Evolutionary conservation across 2,797 vertebrate genomes (phyloP).

Genomic region (Chaetophractus vellerosus): DNA sequence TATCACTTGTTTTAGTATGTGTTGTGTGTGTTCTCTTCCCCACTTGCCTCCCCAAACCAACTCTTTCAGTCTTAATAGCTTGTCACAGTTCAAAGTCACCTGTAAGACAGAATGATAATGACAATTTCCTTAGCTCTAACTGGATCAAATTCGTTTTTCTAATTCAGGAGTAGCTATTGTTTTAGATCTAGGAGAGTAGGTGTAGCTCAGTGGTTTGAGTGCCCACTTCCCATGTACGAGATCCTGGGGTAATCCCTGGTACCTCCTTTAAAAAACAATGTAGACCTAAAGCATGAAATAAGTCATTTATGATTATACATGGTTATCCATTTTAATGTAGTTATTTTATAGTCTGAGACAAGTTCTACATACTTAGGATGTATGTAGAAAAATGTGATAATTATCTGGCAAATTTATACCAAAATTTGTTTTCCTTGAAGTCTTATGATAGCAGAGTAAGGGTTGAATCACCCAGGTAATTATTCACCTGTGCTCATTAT

Average conservation of each 20-base stretch:
- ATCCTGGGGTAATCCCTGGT: too few relatives aligned
- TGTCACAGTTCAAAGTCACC: slow-evolving; percentile 28
- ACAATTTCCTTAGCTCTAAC: background rate
- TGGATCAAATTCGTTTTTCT: slow-evolving; percentile 8
- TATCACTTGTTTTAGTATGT: background rate
- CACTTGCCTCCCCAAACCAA: background rate
- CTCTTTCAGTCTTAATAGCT: slow-evolving; percentile 1
- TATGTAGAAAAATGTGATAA: background rate
- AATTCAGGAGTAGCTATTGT: slow-evolving; percentile 28
- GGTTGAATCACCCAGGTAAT: slow-evolving; percentile 31
- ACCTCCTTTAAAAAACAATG: background rate
- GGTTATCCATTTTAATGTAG: background rate
- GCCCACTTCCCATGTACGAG: too few relatives aligned
- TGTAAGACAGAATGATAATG: background rate
- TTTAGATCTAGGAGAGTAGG: background rate
- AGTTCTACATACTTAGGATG: background rate
- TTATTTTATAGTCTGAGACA: slow-evolving; percentile 36
- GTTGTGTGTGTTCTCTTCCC: background rate
- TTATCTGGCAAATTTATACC: slow-evolving; percentile 3
- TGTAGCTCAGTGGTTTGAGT: too few relatives aligned
- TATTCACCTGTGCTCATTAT: slow-evolving; percentile 16
- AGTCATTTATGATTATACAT: background rate
- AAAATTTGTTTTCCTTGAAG: slow-evolving; percentile 54
- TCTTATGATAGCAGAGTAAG: slow-evolving; percentile 12
- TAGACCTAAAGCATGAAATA: slow-evolving; percentile 23